Base-by-base conservation (phyloP, 1,140 invertebrate genomes). In the Nephila pilipes region DNA sequence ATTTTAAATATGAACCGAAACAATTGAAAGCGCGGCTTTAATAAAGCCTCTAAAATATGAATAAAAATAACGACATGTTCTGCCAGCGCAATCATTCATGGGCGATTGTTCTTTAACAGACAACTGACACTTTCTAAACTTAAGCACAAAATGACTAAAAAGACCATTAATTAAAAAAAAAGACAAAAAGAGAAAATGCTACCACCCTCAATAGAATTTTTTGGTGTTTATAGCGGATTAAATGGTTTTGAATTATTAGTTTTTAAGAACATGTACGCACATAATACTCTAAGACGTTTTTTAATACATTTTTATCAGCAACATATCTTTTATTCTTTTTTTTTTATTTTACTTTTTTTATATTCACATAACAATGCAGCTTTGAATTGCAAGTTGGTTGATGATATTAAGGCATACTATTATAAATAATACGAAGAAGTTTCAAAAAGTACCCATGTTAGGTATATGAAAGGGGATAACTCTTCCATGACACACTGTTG, bases 61-160 rank as follows among this genome's bases (percentile, higher is more conserved):
- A 83, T 83, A 83, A 55, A 83, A 54, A 2, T 83, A 83, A 83
- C 54, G 81, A 83, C n/a, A 83, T 83, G 55, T 83, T 83, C 12
- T 55, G 46, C n/a, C 25, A 57, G 38, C 8, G n/a, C 22, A 55
- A 83, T 83, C 10, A 57, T 57, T 83, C 46, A 83, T 29, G 25
- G 38, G 12, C 54, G 6, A 83, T 83, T 57, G 54, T 57, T 83
- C 81, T 83, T 57, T n/a, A 29, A 10, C 12, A 54, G 46, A 83
- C 81, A 25, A 29, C n/a, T 83, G 81, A 55, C 81, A 57, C n/a
- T 83, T 81, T 38, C 46, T 83, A 57, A 55, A 55, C 1, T 25
- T 25, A 46, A 22, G 46, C 20, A 54, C 18, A 81, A 81, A 81
- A 81, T 81, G 79, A 81, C 81, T 83, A 57, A 57, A 57, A 57